phyloP scores from a whole-genome alignment of 37 sponge, comb jelly and placozoan species.

The Petrosia ficiformis region DNA sequence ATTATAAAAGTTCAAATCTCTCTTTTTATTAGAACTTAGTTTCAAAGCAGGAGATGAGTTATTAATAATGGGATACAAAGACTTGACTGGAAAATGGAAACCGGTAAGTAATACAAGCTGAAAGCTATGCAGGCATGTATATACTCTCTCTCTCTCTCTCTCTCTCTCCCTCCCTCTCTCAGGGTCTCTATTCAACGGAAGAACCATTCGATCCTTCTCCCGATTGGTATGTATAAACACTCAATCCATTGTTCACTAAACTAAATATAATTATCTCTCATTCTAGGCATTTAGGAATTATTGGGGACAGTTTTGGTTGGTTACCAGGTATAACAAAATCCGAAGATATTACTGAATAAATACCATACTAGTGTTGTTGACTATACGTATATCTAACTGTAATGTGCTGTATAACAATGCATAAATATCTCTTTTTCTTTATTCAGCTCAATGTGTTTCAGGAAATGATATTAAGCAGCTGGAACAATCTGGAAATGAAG shows the following conservation, averaged over 20 bases:
- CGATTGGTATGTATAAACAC: constrained; percentile 54
- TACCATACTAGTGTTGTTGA: no score
- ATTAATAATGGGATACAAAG: constrained; percentile 48
- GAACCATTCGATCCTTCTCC: constrained; percentile 74
- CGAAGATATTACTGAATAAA: no score
- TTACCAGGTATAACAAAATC: constrained; percentile 61
- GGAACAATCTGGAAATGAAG: constrained; percentile 40
- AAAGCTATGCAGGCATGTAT: neutral
- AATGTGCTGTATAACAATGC: no score
- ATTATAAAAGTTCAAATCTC: no score
- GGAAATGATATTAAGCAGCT: constrained; percentile 21
- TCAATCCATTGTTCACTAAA: no score
- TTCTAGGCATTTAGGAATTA: constrained; percentile 54
- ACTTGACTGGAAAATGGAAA: constrained; percentile 54
- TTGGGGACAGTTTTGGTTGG: constrained; percentile 64
- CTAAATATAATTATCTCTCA: no score
- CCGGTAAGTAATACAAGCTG: constrained; percentile 33
- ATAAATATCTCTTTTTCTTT: no score
- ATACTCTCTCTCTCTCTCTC: constrained; percentile 14
- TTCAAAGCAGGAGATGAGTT: constrained; percentile 60
- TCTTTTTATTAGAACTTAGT: constrained; percentile 50
- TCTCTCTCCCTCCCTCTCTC: constrained; percentile 16
- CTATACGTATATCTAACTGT: no score
- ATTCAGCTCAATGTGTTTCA: constrained; percentile 31
- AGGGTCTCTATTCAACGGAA: constrained; percentile 62